Percentiles rank a stretch among this genome's conserved stretches.
Evolutionary conservation across 2,888 invertebrate species (phyloP).

Genomic region (Caenorhabditis sp.): DNA sequence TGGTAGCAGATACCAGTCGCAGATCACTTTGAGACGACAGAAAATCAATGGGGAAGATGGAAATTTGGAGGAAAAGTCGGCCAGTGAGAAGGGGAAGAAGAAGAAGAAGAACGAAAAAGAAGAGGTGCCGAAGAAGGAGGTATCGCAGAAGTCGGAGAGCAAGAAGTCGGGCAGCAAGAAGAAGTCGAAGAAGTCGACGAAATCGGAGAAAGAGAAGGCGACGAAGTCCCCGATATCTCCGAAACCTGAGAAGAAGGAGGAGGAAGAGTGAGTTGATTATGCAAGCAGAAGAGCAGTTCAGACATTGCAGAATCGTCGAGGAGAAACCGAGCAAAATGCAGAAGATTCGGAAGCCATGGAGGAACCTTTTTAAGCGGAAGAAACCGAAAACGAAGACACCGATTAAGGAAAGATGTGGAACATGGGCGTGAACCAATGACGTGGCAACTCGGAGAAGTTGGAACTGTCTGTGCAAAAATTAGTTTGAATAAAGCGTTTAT

Average conservation of each 20-base stretch:
- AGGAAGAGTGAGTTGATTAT: background rate
- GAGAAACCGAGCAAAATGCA: conserved; percentile 4
- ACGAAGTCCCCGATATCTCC: background rate
- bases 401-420: conserved; percentile 17
- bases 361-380: conserved; percentile 30
- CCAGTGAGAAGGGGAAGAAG: background rate
- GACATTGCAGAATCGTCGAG: background rate
- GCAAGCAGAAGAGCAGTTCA: no score
- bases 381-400: background rate
- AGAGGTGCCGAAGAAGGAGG: conserved; percentile 3
- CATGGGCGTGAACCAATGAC: conserved; percentile 24
- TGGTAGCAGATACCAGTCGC: conserved; percentile 7
- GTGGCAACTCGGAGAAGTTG: background rate
- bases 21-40: conserved; percentile 14
- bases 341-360: conserved; percentile 15
- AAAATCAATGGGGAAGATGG: background rate
- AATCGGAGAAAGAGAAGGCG: background rate
- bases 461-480: no score
- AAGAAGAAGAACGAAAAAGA: conserved; percentile 1
- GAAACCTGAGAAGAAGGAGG: conserved; percentile 10
- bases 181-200: no score
- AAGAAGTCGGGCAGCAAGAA: conserved; percentile 19
- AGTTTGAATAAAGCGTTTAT: no score
- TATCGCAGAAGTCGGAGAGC: background rate
- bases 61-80: background rate